Percentiles rank a stretch among this genome's conserved stretches.
These are phyloP conservation scores for Cyclura pinguis DNA, from an alignment of 2,797 vertebrate species.

Conservation along the genomic window DNA sequence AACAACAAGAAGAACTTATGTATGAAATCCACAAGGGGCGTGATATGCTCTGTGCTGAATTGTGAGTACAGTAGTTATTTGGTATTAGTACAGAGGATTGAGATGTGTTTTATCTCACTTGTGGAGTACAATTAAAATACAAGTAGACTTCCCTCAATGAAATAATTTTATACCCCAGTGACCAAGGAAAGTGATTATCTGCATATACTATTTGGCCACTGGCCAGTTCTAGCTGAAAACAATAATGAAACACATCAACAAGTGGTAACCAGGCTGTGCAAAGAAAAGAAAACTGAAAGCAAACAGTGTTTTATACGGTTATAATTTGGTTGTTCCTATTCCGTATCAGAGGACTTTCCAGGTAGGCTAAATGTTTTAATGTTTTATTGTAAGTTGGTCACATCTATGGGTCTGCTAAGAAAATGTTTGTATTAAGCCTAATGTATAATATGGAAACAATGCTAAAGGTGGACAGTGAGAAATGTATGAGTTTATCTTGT, in stretches of 20 bases:
- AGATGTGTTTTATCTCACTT: not conserved
- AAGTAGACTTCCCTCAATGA: not conserved
- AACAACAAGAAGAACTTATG: too few species aligned
- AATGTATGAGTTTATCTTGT: not conserved
- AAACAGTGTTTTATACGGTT: constrained; percentile 40
- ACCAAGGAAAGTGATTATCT: not conserved
- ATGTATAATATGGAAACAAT: not conserved
- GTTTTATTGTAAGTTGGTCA: not conserved
- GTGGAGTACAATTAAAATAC: not conserved
- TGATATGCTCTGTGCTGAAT: too few species aligned
- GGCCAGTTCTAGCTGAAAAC: constrained; percentile 21
- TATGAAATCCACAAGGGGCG: too few species aligned
- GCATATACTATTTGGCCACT: constrained; percentile 42
- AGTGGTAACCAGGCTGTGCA: constrained; percentile 5
- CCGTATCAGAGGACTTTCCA: not conserved
- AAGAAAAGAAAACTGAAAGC: constrained; percentile 39
- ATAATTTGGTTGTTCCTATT: constrained; percentile 52
- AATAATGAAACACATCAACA: constrained; percentile 42
- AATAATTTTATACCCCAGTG: not conserved
- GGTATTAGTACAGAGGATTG: constrained; percentile 2
- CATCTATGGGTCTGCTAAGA: constrained; percentile 26
- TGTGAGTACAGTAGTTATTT: too few species aligned
- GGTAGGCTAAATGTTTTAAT: constrained; percentile 36
- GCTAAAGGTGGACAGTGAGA: not conserved
- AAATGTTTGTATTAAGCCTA: constrained; percentile 4